Conservation (phyloP, 2,797 vertebrate genomes). For the Rallus crepitans region DNA sequence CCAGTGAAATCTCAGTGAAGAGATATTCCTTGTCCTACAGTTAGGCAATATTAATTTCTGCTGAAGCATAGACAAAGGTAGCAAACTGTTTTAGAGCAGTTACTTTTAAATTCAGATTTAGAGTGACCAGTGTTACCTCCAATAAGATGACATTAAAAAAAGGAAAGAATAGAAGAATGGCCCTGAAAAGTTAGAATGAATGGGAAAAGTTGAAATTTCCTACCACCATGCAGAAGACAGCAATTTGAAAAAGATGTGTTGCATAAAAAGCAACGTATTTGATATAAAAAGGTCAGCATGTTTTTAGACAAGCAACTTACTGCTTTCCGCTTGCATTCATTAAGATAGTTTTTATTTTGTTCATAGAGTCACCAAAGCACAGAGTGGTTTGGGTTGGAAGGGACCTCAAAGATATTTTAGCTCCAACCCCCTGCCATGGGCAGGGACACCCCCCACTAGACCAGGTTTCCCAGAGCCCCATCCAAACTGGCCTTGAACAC, state of each 20-base stretch:
- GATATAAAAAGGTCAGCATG: not conserved
- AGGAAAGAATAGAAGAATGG: not conserved
- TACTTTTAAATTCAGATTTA: not conserved
- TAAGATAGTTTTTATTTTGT: not conserved
- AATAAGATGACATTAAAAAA: not conserved
- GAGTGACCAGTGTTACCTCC: not conserved
- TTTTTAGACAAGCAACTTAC: not conserved
- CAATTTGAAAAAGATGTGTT: not conserved
- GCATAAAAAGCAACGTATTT: not conserved
- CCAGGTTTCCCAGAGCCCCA: too few species aligned
- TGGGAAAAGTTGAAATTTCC: not conserved
- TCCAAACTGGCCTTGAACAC: too few species aligned
- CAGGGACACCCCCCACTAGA: too few species aligned
- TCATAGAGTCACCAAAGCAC: too few species aligned
- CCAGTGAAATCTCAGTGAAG: not conserved
- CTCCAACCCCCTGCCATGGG: too few species aligned
- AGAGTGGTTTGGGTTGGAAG: too few species aligned
- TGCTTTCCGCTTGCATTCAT: not conserved
- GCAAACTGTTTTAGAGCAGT: not conserved
- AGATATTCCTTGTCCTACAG: not conserved
- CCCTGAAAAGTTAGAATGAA: not conserved
- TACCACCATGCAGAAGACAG: not conserved
- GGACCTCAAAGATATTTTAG: too few species aligned
- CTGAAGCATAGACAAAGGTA: not conserved
- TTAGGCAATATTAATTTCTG: not conserved